A percentile compares a stretch with the other conserved stretches of the same genome.
These are phyloP conservation scores for Uromys caudimaculatus DNA, from an alignment of 2,797 vertebrate species.

Conservation along the genomic window DNA sequence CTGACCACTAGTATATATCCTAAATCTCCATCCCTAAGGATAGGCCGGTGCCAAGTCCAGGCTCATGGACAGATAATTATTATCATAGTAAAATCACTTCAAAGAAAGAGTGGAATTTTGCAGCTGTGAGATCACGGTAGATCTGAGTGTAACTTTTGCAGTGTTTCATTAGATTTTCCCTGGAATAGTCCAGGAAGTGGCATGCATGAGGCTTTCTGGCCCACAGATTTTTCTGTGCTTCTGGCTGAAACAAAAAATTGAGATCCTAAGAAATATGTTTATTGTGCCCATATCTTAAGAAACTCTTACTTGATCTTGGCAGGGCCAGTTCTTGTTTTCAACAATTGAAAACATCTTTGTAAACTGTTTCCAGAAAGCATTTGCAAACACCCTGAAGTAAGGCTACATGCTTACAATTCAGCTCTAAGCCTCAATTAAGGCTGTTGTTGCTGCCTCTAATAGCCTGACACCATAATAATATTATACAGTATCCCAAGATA, in stretches of 20 bases:
- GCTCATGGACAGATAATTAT: slow-evolving; percentile 69
- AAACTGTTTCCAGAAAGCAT: slow-evolving; percentile 81
- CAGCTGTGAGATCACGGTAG: slow-evolving; percentile 79
- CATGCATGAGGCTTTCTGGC: slow-evolving; percentile 81
- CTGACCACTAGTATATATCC: neutral
- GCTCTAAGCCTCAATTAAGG: slow-evolving; percentile 76
- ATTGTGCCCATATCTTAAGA: slow-evolving; percentile 83
- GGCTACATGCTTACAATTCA: slow-evolving; percentile 73
- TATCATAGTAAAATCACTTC: slow-evolving; percentile 80
- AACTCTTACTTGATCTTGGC: slow-evolving; percentile 86
- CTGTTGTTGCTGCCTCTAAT: slow-evolving; percentile 74
- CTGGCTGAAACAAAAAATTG: slow-evolving; percentile 75
- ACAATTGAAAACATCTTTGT: slow-evolving; percentile 86
- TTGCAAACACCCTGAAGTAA: slow-evolving; percentile 79
- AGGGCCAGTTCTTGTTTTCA: slow-evolving; percentile 66
- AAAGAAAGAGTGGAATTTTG: slow-evolving; percentile 80
- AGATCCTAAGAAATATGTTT: slow-evolving; percentile 83
- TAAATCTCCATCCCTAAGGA: neutral
- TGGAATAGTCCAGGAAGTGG: slow-evolving; percentile 78
- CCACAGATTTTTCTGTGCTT: slow-evolving; percentile 77
- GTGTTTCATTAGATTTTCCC: slow-evolving; percentile 81
- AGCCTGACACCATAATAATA: slow-evolving; percentile 77
- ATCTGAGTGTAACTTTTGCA: slow-evolving; percentile 71
- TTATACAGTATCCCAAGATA: slow-evolving; percentile 77
- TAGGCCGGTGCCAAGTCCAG: slow-evolving; percentile 35